phyloP scores from a whole-genome alignment of 2,113 vertebrate genomes.

The Danio rerio region GRCz12tu NC_133198.1:26059501-26060000 shows the following conservation, averaged over 20 bases:
- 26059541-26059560: slow-evolving; percentile 32
- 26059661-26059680: slow-evolving; percentile 95
- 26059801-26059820: not conserved
- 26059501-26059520: slow-evolving; percentile 14
- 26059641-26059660: slow-evolving; percentile 88
- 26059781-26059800: not conserved
- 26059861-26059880: not conserved
- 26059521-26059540: slow-evolving; percentile 53
- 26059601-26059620: slow-evolving; percentile 29
- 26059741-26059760: slow-evolving; percentile 94
- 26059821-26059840: not conserved
- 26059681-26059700: slow-evolving; percentile 93
- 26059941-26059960: too few species aligned
- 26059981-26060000: too few species aligned
- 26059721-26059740: slow-evolving; percentile 96
- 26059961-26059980: too few species aligned
- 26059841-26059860: not conserved
- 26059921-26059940: too few species aligned
- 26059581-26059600: slow-evolving; percentile 31
- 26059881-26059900: too few species aligned
- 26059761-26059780: slow-evolving; percentile 79
- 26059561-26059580: not conserved
- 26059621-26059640: slow-evolving; percentile 70
- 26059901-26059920: too few species aligned
- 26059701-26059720: slow-evolving; percentile 95